Percentiles rank a stretch among this genome's conserved stretches.
Evolutionary conservation across 2,113 vertebrate genomes (phyloP).

Genomic region (Deroptyus accipitrinus): DNA sequence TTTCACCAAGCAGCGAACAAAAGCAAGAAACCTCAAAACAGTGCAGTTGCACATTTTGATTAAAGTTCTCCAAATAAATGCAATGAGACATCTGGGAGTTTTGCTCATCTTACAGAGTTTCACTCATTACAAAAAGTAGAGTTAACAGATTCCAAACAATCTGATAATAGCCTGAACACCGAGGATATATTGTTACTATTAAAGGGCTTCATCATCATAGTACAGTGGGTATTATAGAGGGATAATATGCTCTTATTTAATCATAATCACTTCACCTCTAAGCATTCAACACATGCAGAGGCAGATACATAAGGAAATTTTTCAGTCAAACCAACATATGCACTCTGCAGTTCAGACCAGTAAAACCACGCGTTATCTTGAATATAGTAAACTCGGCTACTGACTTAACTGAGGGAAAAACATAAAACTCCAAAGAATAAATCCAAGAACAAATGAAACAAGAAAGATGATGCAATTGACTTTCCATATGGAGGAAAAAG

Average conservation of each 20-base stretch:
- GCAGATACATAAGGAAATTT: background rate
- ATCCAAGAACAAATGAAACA: background rate
- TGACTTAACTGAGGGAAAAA: background rate
- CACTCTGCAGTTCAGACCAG: background rate
- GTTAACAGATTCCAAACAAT: background rate
- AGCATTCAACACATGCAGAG: background rate
- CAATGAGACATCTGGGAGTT: background rate
- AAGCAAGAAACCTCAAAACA: background rate
- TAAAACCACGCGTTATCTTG: background rate
- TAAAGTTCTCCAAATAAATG: background rate
- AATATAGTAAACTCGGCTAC: background rate
- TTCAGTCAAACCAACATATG: background rate
- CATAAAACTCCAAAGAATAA: background rate
- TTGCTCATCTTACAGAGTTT: background rate
- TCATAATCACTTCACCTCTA: background rate
- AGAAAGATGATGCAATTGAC: background rate
- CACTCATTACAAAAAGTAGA: background rate
- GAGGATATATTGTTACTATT: background rate
- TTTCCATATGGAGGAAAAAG: background rate
- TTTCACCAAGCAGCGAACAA: background rate
- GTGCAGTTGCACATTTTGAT: background rate
- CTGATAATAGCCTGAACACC: background rate
- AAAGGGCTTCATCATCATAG: background rate
- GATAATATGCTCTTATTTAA: rapidly evolving
- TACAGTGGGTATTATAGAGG: background rate